phyloP scores from a whole-genome alignment of 2,113 vertebrate species.

The Cricetomys ansorgei region DNA sequence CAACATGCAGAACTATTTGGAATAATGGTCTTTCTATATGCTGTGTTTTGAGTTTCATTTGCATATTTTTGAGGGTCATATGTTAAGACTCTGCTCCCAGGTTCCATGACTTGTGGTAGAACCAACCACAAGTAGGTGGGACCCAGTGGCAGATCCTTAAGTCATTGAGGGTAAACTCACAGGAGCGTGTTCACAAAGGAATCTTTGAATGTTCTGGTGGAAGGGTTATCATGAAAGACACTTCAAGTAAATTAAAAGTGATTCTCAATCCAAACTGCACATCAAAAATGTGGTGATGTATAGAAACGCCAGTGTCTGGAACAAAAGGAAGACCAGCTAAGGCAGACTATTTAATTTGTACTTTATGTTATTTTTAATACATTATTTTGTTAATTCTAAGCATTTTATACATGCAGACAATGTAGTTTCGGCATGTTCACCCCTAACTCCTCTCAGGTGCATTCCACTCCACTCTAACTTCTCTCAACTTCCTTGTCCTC shows the following conservation, averaged over 20 bases:
- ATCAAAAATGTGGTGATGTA: not conserved
- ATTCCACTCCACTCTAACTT: not conserved
- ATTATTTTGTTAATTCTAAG: not conserved
- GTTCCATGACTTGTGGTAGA: not conserved
- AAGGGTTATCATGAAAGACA: not conserved
- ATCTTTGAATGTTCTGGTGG: not conserved
- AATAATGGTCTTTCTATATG: not conserved
- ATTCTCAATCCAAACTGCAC: not conserved
- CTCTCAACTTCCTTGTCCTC: not conserved
- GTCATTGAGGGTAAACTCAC: not conserved
- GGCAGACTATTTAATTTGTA: not conserved
- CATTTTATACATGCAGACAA: not conserved
- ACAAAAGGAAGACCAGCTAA: not conserved
- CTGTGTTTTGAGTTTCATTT: not conserved
- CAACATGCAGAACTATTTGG: not conserved
- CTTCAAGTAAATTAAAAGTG: not conserved
- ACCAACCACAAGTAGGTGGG: rapidly evolving
- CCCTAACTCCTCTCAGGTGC: not conserved
- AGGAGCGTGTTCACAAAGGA: not conserved
- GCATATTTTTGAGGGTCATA: not conserved
- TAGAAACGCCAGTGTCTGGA: not conserved
- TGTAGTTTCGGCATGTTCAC: not conserved
- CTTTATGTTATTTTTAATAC: not conserved
- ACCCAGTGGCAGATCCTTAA: not conserved
- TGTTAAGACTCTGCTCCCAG: not conserved